Percentiles rank a stretch among this genome's conserved stretches.
Conservation (phyloP, 2,113 vertebrate species). For the Rhineura floridana region DNA sequence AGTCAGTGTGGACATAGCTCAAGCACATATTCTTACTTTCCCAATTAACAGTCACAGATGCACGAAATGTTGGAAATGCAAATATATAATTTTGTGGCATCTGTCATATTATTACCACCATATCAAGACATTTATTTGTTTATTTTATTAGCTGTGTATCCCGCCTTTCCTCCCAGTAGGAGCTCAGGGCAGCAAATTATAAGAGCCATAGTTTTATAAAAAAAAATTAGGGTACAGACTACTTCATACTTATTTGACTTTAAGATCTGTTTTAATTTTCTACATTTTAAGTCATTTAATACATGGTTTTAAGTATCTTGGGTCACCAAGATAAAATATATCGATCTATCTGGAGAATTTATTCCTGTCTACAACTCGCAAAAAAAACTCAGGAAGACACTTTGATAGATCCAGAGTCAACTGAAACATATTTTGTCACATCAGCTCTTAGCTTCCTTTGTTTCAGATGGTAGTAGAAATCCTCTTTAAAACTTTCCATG, state of each 20-base stretch:
- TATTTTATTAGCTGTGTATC: too few relatives aligned
- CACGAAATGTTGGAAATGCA: neutral
- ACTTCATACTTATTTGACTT: neutral
- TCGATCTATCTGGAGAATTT: neutral
- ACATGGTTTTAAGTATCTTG: neutral
- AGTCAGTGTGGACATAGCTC: neutral
- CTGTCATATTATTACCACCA: neutral
- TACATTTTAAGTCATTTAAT: neutral
- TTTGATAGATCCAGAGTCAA: neutral
- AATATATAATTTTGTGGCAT: neutral
- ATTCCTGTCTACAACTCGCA: neutral
- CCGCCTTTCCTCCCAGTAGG: too few relatives aligned
- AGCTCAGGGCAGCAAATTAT: too few relatives aligned
- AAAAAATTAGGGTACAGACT: neutral
- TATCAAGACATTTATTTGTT: too few relatives aligned
- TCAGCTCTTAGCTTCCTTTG: neutral
- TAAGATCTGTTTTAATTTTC: neutral
- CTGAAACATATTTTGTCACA: neutral
- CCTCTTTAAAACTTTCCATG: neutral
- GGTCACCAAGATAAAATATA: neutral
- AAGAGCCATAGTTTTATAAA: neutral
- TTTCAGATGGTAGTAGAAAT: slow-evolving; percentile 1
- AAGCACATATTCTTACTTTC: neutral
- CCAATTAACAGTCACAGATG: neutral
- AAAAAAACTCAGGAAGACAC: neutral